Evolutionary conservation across 2,888 invertebrate genomes (phyloP).

Genomic region (Ophraella communa): DNA sequence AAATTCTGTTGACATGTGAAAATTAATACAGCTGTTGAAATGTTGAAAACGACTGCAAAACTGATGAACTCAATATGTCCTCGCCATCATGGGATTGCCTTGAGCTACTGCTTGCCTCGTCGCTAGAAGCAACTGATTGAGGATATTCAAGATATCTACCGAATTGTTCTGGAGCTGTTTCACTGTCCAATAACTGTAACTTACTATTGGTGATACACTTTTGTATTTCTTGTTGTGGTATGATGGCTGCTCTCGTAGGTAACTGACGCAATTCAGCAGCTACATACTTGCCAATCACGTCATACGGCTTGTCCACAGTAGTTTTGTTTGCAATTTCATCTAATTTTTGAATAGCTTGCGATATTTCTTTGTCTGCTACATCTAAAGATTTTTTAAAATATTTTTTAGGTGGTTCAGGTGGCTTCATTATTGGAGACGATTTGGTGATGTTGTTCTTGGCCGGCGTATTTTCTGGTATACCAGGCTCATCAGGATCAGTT

Average conservation of each 20-base stretch:
- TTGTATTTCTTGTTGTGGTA: constrained; percentile 24
- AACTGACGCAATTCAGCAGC: constrained; percentile 17
- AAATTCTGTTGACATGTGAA: too few species aligned
- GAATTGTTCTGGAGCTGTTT: too few species aligned
- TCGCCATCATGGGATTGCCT: too few species aligned
- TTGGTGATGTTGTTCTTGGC: not conserved
- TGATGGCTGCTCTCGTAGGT: constrained; percentile 15
- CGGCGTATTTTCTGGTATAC: too few species aligned
- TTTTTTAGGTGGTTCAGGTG: not conserved
- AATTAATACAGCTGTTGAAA: too few species aligned
- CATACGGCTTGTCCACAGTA: constrained; percentile 15
- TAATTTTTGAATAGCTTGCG: constrained; percentile 1
- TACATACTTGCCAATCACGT: constrained; percentile 5
- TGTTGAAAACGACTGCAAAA: too few species aligned
- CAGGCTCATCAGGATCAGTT: too few species aligned
- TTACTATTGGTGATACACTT: constrained; percentile 11
- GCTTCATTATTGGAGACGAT: constrained; percentile 41
- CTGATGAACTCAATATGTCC: too few species aligned
- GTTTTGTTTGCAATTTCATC: constrained; percentile 17
- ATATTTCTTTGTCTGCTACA: not conserved
- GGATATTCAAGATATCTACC: too few species aligned
- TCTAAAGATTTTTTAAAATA: not conserved
- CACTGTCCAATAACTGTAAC: too few species aligned
- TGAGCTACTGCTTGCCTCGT: too few species aligned
- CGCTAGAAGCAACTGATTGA: too few species aligned